Evolutionary conservation across 2,797 vertebrate genomes (phyloP), one percentile per base, ranked within the genome.

Genomic region (Enteromius treurensis): DNA sequence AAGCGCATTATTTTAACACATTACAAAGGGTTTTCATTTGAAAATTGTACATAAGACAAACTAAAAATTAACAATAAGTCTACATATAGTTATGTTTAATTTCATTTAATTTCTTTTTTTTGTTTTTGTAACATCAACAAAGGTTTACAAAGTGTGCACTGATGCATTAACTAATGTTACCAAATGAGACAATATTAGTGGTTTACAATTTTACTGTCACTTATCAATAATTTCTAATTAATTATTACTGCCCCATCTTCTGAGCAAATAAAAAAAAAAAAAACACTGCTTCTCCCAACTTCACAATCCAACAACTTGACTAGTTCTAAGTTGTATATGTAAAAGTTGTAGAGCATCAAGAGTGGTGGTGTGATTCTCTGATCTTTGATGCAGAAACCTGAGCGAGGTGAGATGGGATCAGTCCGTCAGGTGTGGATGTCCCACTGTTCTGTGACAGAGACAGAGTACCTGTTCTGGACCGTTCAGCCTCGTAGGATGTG

Each of bases 381-480:
- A 60, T 60, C 32, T 76, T n/a, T 53, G 71, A 74, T 74, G 71
- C 71, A 53, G 29, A 74, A 53, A 51, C 4, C 49, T 23, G 51
- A 37, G 19, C 21, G 26, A 75, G 73, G 73, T n/a, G 73, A 58
- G 29, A 58, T 55, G 73, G 32, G 51, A 75, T 58, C 73, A 14
- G 32, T 58, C 21, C 47, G 5, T 53, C 9, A 73, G 70, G 70
- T 73, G 70, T 13, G 70, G 70, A 32, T 17, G 96, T 97, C 96
- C 95, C 96, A 95, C 75, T 96, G 94, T 93, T 92, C 88, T 87
- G 91, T 97, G 96, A 97, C 96, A 97, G 96, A 97, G 97, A 97
- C 96, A 96, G 96, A 97, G 96, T 96, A 95, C 95, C 95, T 96
- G 95, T 95, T 90, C 96, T 95, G 94, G 94, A 95, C 94, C 95